Evolutionary conservation across 2,113 vertebrate genomes (phyloP).

Genomic region (Forbesichthys papilliferus): DNA sequence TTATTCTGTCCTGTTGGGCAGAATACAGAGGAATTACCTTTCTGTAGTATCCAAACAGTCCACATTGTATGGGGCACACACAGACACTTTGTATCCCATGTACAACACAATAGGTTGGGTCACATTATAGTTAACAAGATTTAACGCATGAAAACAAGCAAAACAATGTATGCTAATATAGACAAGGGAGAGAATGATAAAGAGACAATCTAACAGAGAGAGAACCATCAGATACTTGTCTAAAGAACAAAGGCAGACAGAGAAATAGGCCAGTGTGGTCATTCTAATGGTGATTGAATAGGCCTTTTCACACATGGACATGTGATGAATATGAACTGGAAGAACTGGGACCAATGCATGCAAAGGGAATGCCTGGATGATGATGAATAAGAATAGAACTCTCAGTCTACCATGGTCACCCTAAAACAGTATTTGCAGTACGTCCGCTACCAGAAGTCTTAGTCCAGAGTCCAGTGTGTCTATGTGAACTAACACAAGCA

Average conservation of each 20-base stretch:
- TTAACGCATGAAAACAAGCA: no score
- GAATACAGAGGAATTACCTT: no score
- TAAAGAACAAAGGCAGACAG: conserved; percentile 24
- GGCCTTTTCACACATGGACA: conserved; percentile 18
- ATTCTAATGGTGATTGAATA: conserved; percentile 22
- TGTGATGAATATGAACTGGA: neutral
- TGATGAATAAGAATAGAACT: neutral
- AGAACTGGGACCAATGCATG: neutral
- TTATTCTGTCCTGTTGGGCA: no score
- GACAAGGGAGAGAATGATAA: neutral
- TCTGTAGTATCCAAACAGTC: no score
- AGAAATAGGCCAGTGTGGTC: conserved; percentile 13
- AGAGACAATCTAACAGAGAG: conserved; percentile 6
- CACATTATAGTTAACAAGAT: no score
- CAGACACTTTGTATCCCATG: no score
- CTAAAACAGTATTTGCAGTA: neutral
- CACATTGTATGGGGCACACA: no score
- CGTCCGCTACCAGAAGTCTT: neutral
- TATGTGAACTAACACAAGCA: neutral
- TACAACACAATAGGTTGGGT: no score
- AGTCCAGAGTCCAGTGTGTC: neutral
- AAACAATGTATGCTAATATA: neutral
- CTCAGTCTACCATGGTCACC: neutral
- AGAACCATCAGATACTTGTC: conserved; percentile 12
- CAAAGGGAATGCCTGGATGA: neutral